phyloP scores from a whole-genome alignment of 2,888 invertebrate species.

The Teleogryllus oceanicus region DNA sequence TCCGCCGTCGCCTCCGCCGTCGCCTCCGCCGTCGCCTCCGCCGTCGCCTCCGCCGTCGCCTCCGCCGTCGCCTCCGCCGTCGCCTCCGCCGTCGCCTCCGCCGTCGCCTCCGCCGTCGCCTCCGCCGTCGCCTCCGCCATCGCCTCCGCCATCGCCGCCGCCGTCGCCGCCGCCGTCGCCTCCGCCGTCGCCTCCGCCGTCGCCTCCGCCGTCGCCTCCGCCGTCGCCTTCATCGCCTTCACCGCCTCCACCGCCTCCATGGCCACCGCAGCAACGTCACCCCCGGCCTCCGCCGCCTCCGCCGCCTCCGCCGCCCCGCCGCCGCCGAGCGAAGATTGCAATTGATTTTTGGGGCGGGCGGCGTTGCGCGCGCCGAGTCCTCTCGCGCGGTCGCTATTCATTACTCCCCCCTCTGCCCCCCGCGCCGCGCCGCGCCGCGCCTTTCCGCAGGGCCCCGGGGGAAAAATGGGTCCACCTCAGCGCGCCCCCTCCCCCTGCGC shows the following conservation, averaged over 20 bases:
- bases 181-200: not conserved
- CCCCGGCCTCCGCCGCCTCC: too few species aligned
- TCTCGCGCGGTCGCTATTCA: not conserved
- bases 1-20: too few species aligned
- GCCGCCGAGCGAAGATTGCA: not conserved
- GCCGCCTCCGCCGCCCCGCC: too few species aligned
- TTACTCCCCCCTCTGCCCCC: not conserved
- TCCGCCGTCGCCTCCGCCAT: too few species aligned
- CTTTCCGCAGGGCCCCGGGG: not conserved
- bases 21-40: too few species aligned
- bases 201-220: not conserved
- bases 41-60: too few species aligned
- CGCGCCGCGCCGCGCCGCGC: not conserved
- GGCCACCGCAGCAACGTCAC: too few species aligned
- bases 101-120: not conserved
- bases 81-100: not conserved
- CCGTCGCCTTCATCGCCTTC: too few species aligned
- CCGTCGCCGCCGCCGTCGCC: not conserved
- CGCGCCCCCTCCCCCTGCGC: not conserved
- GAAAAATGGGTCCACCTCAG: not conserved
- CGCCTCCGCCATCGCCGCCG: too few species aligned
- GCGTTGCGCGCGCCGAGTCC: not conserved
- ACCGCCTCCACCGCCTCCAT: too few species aligned
- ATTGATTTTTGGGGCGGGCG: not conserved
- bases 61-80: too few species aligned